Conservation (phyloP, 2,888 invertebrate genomes). For the Cryptus armator region DNA sequence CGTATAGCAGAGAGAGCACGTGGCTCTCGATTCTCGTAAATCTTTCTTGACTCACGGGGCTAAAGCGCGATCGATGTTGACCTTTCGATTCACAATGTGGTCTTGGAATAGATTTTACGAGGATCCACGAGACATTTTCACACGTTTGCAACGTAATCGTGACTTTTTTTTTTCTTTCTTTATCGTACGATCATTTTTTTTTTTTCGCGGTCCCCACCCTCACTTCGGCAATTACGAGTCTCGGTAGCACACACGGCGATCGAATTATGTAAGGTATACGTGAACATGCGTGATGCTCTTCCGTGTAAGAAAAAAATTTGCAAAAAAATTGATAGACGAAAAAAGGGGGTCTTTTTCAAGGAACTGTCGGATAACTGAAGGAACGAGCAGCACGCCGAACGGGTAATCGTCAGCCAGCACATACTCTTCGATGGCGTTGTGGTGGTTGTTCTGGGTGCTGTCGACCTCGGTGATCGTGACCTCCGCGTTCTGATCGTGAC, state of each 20-base stretch:
- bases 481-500: conserved; percentile 90
- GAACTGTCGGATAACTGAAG: background rate
- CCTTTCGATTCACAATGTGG: background rate
- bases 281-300: conserved; percentile 44
- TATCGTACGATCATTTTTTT: background rate
- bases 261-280: conserved; percentile 30
- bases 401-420: conserved; percentile 88
- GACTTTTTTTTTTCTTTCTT: background rate
- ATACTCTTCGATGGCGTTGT: conserved; percentile 93
- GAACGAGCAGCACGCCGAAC: conserved; percentile 40
- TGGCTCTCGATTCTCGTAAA: conserved; percentile 36
- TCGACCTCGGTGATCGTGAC: conserved; percentile 94
- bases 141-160: background rate
- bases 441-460: conserved; percentile 88
- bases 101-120: background rate
- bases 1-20: conserved; percentile 11
- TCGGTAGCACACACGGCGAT: conserved; percentile 50
- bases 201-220: background rate
- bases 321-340: conserved; percentile 10
- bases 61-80: conserved; percentile 2
- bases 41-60: conserved; percentile 32
- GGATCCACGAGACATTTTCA: conserved; percentile 6
- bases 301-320: conserved; percentile 29
- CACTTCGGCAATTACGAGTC: background rate
- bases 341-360: background rate